Percentiles rank a stretch among this genome's conserved stretches.
Evolutionary conservation across 2,888 invertebrate species (phyloP).

Genomic region (Cetonia aurata): DNA sequence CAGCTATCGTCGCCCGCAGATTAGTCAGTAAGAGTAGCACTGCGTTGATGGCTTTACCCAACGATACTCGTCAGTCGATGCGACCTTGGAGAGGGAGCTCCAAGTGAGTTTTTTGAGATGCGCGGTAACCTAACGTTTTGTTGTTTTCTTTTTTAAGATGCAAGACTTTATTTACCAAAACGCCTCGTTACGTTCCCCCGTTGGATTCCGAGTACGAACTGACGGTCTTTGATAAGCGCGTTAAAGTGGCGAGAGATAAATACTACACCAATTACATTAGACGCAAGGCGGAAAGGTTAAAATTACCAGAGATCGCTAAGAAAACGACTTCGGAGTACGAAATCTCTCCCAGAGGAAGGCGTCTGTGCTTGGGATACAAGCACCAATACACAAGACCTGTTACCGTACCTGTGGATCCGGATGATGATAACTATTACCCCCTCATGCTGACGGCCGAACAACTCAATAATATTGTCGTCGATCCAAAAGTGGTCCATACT

Average conservation of each 20-base stretch:
- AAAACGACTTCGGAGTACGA: neutral
- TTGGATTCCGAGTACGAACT: constrained; percentile 27
- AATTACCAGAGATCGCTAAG: neutral
- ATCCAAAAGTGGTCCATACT: constrained; percentile 6
- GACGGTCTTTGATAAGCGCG: constrained; percentile 23
- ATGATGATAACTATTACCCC: neutral
- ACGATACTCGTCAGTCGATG: constrained; percentile 37
- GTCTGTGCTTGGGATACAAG: constrained; percentile 6
- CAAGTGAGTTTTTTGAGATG: constrained; percentile 4
- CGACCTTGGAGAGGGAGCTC: constrained; percentile 32
- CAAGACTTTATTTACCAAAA: constrained; percentile 25
- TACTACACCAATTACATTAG: constrained; percentile 23
- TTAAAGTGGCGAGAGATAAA: constrained; percentile 2
- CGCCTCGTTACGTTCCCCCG: constrained; percentile 25
- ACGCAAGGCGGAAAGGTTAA: neutral
- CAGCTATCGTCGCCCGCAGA: constrained; percentile 8
- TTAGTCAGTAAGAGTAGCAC: constrained; percentile 9
- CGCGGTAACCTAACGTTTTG: neutral
- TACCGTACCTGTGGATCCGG: neutral
- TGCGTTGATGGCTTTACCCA: constrained; percentile 43
- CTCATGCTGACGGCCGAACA: constrained; percentile 3
- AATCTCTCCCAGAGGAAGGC: neutral
- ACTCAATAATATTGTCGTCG: constrained; percentile 14
- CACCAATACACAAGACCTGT: neutral
- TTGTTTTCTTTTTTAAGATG: constrained; percentile 15